phyloP scores from a whole-genome alignment of 2,888 invertebrate species.

The Lasioglossum zephyrum region DNA sequence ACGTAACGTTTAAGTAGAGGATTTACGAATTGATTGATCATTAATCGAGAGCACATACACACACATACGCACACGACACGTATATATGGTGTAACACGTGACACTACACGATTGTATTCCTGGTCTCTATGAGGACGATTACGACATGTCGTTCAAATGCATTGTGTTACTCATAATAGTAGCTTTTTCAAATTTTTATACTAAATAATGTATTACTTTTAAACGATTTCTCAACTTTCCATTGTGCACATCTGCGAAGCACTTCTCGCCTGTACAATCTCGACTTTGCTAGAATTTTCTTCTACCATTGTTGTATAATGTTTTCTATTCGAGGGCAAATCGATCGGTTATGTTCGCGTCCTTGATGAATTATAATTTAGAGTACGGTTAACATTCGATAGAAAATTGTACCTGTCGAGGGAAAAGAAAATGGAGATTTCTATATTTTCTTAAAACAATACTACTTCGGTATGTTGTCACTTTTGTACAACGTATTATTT shows the following conservation, averaged over 20 bases:
- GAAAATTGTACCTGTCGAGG: background rate
- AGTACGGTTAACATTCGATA: background rate
- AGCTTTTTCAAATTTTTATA: conserved; percentile 8
- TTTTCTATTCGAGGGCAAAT: background rate
- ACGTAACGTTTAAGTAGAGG: background rate
- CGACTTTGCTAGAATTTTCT: background rate
- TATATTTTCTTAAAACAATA: background rate
- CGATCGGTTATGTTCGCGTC: background rate
- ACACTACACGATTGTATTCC: conserved; percentile 1
- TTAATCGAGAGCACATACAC: background rate
- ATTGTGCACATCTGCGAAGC: background rate
- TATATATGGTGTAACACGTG: background rate
- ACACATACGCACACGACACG: background rate
- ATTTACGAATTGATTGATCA: conserved; percentile 15
- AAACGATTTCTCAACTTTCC: background rate
- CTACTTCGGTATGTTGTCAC: background rate
- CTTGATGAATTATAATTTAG: background rate
- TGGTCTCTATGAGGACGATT: background rate
- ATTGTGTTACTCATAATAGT: conserved; percentile 18
- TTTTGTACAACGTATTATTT: background rate
- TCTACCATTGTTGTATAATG: background rate
- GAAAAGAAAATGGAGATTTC: background rate
- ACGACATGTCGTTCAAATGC: conserved; percentile 21
- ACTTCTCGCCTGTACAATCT: conserved; percentile 2
- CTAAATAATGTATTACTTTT: conserved; percentile 17